Evolutionary conservation across 2,888 invertebrate genomes (phyloP), one percentile per base, ranked within the genome.

Genomic region (Drosophila kambysellisi): DNA sequence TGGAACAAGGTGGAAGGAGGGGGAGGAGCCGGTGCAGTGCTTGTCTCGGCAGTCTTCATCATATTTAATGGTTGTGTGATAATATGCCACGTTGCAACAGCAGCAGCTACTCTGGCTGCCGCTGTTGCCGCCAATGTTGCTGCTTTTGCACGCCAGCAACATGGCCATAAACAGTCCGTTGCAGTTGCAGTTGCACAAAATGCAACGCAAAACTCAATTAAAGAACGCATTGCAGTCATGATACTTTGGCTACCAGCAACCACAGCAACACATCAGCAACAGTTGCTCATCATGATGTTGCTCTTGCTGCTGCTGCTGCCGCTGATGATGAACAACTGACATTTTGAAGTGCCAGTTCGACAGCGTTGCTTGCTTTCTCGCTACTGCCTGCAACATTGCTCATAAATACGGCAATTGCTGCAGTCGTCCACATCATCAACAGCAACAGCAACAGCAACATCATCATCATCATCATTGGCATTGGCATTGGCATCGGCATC

Each of bases 61-160:
- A 88, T 88, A 88, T 88, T 88, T 88, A 88, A 88, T 88, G 87
- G 87, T 89, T 88, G 89, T 88, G 87, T 89, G 87, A 88, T 88
- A 89, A 88, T 87, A 87, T 87, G 85, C 87, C 89, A 87, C 89
- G 83, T 89, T 80, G 83, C 71, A 76, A 80, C 57, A 57, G 76
- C 48, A 52, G 57, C 30, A 41, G 69, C 61, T 17, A 51, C 50
- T 51, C n/a, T 51, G 46, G 46, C 17, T n/a, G 7, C 39, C 12
- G 39, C 29, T 61, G 46, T 25, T 53, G 72, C 58, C 33, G 37
- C 50, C 65, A 50, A 60, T 54, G 63, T 62, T 67, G 59, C 30
- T 53, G 64, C 56, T 52, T 56, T 43, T 48, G 58, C 69, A 69
- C 67, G 68, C 74, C 65, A 65, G 70, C 81, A 74, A 79, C 83